Conservation (phyloP, 2,797 vertebrate genomes). For the Antennarius maculatus region DNA sequence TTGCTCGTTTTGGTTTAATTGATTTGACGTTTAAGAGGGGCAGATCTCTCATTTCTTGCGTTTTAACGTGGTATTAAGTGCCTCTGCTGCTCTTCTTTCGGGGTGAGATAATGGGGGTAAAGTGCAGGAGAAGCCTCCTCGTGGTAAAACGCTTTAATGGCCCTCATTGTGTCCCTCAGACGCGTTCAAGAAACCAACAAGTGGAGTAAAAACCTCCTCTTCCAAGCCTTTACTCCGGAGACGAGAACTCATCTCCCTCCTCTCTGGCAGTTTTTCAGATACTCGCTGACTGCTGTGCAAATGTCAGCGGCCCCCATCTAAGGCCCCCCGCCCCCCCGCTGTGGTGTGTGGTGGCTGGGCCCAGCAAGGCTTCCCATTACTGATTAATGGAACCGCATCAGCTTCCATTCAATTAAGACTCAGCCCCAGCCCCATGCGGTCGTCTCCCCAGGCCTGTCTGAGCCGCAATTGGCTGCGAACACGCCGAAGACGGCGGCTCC, state of each 20-base stretch:
- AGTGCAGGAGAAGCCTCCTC: not conserved
- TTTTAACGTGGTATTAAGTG: no score
- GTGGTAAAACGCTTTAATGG: conserved; percentile 37
- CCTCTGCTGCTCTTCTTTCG: no score
- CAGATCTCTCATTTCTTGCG: no score
- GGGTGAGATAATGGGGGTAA: no score
- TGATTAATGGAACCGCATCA: conserved; percentile 74
- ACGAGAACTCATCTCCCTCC: conserved; percentile 32
- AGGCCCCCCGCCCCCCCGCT: conserved; percentile 47
- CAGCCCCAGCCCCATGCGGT: conserved; percentile 60
- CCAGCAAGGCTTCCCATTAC: conserved; percentile 74
- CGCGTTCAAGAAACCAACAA: conserved; percentile 13
- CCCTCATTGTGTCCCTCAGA: conserved; percentile 26
- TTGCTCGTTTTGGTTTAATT: no score
- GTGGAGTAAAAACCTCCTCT: conserved; percentile 37
- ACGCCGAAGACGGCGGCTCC: conserved; percentile 17
- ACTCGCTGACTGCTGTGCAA: conserved; percentile 64
- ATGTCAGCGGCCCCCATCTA: conserved; percentile 73
- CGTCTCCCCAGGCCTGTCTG: conserved; percentile 67
- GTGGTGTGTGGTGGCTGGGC: conserved; percentile 58
- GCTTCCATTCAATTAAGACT: conserved; percentile 75
- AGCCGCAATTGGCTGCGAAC: conserved; percentile 39
- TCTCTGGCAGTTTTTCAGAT: conserved; percentile 38
- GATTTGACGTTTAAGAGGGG: no score
- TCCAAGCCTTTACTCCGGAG: conserved; percentile 48